phyloP scores from a whole-genome alignment of 2,888 invertebrate genomes.

The Helleia helle region DNA sequence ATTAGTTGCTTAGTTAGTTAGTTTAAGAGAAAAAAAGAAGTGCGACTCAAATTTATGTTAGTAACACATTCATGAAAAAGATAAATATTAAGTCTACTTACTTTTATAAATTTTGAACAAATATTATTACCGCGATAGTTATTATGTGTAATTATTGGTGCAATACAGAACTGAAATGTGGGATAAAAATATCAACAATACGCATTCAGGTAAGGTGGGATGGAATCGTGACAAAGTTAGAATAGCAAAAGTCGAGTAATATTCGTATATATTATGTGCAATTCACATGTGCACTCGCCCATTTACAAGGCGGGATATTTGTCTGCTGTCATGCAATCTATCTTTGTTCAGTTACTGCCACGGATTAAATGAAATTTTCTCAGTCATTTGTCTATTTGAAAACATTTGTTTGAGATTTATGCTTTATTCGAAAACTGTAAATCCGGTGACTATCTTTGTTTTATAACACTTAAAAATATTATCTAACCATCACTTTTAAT shows the following conservation, averaged over 20 bases:
- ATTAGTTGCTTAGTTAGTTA: no score
- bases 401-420: slow-evolving; percentile 1
- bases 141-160: no score
- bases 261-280: slow-evolving; percentile 7
- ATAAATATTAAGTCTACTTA: no score
- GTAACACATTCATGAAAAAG: no score
- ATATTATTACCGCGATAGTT: no score
- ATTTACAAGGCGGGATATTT: slow-evolving; percentile 11
- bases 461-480: no score
- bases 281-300: slow-evolving; percentile 8
- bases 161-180: no score
- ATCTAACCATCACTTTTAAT: no score
- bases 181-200: not conserved
- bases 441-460: no score
- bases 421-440: not conserved
- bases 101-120: no score
- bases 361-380: slow-evolving; percentile 6
- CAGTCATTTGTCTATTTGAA: slow-evolving; percentile 5
- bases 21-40: no score
- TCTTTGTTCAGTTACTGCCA: slow-evolving; percentile 10
- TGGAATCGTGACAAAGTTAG: slow-evolving; percentile 9
- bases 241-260: not conserved
- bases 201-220: not conserved
- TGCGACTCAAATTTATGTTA: no score
- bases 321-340: slow-evolving; percentile 12